Evolutionary conservation across 2,888 invertebrate genomes (phyloP).

Genomic region (Pyrrhia umbra): DNA sequence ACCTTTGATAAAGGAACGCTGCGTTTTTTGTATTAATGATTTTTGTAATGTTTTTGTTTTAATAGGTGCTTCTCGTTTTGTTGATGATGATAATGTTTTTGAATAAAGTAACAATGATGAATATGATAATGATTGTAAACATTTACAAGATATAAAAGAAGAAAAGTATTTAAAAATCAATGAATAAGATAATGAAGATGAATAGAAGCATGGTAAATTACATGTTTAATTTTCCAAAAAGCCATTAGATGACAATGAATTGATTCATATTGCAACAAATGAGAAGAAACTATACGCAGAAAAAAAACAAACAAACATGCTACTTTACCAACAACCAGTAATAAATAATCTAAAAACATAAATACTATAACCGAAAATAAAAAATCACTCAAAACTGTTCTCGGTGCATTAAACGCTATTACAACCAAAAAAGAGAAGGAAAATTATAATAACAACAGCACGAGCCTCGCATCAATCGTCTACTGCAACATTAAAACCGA

Average conservation of each 20-base stretch:
- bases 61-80: background rate
- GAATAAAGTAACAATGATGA: background rate
- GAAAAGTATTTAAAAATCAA: too few species aligned
- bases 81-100: slow-evolving; percentile 5
- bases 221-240: too few species aligned
- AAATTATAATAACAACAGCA: slow-evolving; percentile 39
- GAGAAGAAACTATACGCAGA: too few species aligned
- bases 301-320: too few species aligned
- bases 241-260: too few species aligned
- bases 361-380: background rate
- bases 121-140: background rate
- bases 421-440: background rate
- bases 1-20: slow-evolving; percentile 48
- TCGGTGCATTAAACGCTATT: background rate
- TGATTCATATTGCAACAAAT: too few species aligned
- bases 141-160: too few species aligned
- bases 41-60: slow-evolving; percentile 29
- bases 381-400: slow-evolving; percentile 1
- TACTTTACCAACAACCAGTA: too few species aligned
- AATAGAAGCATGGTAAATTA: too few species aligned
- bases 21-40: slow-evolving; percentile 35
- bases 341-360: too few species aligned
- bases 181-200: too few species aligned
- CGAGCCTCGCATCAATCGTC: slow-evolving; percentile 9
- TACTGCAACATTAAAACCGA: too few species aligned